Base-by-base conservation (phyloP, 2,888 invertebrate genomes). In the Heliothis peltigera region DNA sequence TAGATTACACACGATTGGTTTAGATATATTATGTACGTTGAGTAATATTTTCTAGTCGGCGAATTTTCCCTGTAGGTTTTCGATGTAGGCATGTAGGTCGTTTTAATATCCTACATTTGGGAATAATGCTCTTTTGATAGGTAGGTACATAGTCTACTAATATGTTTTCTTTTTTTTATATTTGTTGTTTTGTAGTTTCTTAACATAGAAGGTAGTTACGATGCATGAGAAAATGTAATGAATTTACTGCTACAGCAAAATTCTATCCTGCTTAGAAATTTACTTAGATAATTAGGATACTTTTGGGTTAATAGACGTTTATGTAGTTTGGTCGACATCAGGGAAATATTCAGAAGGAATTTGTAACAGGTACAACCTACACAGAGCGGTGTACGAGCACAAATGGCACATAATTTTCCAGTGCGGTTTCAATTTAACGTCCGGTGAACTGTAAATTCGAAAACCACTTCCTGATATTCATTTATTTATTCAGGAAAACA, bases 401-500 rank as follows among this genome's bases (percentile, higher is more conserved):
- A 57, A 48, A 65, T 53, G 43, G 19, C n/a, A 32, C 12, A 49
- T 42, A 56, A 68, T 60, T 39, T 39, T 51, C 19, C 19, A 28
- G n/a, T 70, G 55, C 47, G 61, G 76, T 62, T 70, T 53, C 44
- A 52, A 62, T 54, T 67, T 39, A 60, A 46, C 44, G 44, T 70
- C 48, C 53, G 53, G 39, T 49, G 48, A 54, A 62, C 28, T 51
- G 25, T 44, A 53, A 54, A 35, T 62, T 62, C 17, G 17, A 48
- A 46, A 75, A 57, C 70, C 53, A 42, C 25, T 62, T 75, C 63
- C 63, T 44, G 48, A 46, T n/a, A n/a, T n/a, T n/a, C n/a, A n/a
- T n/a, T n/a, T n/a, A n/a, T n/a, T n/a, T n/a, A n/a, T n/a, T n/a
- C n/a, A n/a, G n/a, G n/a, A n/a, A n/a, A n/a, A n/a, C n/a, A n/a